A percentile compares a stretch with the other conserved stretches of the same genome.
Conservation (phyloP, 2,888 invertebrate species). For the Adela reaumurella region DNA sequence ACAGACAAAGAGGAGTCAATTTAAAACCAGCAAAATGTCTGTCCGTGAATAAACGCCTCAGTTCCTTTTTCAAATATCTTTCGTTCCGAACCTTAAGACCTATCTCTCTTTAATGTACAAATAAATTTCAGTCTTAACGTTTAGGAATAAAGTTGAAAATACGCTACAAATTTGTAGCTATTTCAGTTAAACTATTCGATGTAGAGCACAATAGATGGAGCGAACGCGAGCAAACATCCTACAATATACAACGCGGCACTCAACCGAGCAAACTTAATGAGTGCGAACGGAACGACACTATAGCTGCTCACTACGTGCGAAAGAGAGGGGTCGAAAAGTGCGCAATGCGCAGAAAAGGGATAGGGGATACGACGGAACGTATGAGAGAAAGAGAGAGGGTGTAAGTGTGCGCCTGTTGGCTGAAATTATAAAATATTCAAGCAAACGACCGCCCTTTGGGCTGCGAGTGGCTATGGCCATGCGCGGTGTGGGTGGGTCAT, state of each 20-base stretch:
- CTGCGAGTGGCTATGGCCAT: constrained; percentile 25
- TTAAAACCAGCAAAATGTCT: neutral
- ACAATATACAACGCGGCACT: neutral
- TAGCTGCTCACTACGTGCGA: neutral
- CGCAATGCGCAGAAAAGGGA: constrained; percentile 17
- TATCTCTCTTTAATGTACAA: neutral
- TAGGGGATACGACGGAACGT: constrained; percentile 16
- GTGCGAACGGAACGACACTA: constrained; percentile 22
- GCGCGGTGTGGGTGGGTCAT: constrained; percentile 11
- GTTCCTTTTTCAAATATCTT: neutral
- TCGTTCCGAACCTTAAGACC: neutral
- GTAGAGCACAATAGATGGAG: neutral
- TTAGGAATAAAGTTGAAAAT: neutral
- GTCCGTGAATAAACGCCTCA: neutral
- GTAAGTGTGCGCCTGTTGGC: constrained; percentile 27
- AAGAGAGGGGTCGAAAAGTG: neutral
- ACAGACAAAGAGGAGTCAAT: too few relatives aligned
- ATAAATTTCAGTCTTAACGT: too few relatives aligned
- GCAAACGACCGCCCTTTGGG: constrained; percentile 42
- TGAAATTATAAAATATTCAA: constrained; percentile 38
- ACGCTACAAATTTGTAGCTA: too few relatives aligned
- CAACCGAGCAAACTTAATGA: constrained; percentile 23
- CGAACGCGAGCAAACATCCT: neutral
- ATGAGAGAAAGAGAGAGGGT: constrained; percentile 27
- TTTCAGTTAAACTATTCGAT: neutral